Conservation (phyloP, 2,888 invertebrate genomes). For the Pterobdella sp. region DNA sequence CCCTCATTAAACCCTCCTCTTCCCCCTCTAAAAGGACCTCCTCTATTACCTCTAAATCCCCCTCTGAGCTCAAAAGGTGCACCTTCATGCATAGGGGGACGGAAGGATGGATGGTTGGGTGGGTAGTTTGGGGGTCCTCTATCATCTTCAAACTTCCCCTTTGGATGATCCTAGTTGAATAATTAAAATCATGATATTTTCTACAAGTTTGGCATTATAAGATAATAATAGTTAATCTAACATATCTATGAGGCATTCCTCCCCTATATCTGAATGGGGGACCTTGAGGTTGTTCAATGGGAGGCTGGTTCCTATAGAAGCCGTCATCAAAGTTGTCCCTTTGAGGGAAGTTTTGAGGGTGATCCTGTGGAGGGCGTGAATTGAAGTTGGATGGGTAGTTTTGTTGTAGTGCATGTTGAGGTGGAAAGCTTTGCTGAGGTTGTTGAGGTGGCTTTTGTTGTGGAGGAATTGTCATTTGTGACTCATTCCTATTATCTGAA, state of each 20-base stretch:
- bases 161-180: no score
- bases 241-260: neutral
- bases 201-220: no score
- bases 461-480: neutral
- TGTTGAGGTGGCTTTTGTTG: neutral
- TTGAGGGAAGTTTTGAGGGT: neutral
- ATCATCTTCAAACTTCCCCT: neutral
- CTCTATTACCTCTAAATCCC: neutral
- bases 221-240: no score
- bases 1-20: slow-evolving; percentile 1
- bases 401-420: neutral
- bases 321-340: neutral
- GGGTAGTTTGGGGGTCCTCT: no score
- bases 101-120: no score
- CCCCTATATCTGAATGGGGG: neutral
- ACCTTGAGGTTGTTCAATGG: neutral
- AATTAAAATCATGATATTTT: no score
- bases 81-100: neutral
- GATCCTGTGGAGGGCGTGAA: neutral
- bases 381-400: neutral
- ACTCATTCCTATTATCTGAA: neutral
- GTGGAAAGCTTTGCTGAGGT: neutral
- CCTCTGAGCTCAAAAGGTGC: neutral
- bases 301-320: neutral
- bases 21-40: slow-evolving; percentile 1